phyloP scores from a whole-genome alignment of 2,797 vertebrate genomes.

The Uromys caudimaculatus region DNA sequence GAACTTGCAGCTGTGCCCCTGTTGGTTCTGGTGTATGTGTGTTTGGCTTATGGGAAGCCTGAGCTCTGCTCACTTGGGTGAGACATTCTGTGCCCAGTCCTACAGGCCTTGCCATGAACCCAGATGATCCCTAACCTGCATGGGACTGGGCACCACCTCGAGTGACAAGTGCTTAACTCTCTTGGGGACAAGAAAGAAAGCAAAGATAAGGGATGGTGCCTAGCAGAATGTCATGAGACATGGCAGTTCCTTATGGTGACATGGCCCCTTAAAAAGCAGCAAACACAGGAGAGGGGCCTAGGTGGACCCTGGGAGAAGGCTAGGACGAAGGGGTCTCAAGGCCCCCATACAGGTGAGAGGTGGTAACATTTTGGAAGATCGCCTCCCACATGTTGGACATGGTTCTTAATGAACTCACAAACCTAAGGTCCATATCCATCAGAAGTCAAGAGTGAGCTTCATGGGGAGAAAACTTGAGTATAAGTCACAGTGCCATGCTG shows the following conservation, averaged over 20 bases:
- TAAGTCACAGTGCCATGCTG: background rate
- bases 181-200: background rate
- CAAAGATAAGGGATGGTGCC: background rate
- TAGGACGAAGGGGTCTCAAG: background rate
- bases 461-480: background rate
- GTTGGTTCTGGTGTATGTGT: accelerated
- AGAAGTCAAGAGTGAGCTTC: background rate
- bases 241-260: background rate
- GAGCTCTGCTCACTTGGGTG: background rate
- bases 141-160: background rate
- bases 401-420: background rate
- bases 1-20: too few species aligned
- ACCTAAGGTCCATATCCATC: background rate
- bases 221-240: background rate
- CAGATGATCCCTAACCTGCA: background rate
- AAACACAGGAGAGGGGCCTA: background rate
- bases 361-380: background rate
- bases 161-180: background rate
- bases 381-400: background rate
- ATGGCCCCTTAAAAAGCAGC: background rate
- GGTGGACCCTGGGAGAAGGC: background rate
- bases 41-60: background rate
- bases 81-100: background rate
- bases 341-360: background rate
- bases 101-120: background rate